Base-by-base conservation (phyloP, 2,888 invertebrate species). In the Leucania comma region DNA sequence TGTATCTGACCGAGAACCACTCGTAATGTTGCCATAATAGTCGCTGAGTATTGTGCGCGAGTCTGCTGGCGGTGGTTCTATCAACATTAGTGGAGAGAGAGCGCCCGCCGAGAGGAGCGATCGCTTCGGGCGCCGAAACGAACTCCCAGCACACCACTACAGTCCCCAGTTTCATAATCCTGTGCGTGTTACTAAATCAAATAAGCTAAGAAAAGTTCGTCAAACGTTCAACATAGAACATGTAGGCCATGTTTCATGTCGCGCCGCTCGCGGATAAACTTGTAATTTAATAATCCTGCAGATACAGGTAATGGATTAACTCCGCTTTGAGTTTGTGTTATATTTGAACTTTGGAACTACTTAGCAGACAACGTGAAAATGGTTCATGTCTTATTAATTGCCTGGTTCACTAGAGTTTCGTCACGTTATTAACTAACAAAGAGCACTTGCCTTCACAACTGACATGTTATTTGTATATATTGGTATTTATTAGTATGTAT, bases 231-330 rank as follows among this genome's bases (percentile, higher is more conserved):
- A 65, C 61, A 69, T 51, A 48, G 1, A 48, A 20, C 46, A 42
- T 42, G 42, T 50, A 42, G 64, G 64, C 60, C 29, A 54, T 65
- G 76, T 62, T 68, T 63, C 63, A 50, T 56, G 42, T 53, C 48
- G 46, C 75, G 12, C 51, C 46, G 51, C 56, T 80, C 57, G 51
- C 32, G 42, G 56, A 75, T 69, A 62, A 66, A 65, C 46, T 65
- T 76, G 32, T 76, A 76, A 78, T 78, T 64, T 35, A 69, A 76
- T 78, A 61, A 75, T 75, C 68, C 60, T 57, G 75, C 42, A 75
- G 59, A 53, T 80, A 77, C 77, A 68, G 62, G 80, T 77, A 77
- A 75, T 60, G 54, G 62, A 80, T 63, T 80, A 60, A 77, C 68
- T 63, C 56, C 56, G 50, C 46, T 63, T 54, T 54, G 62, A 62